Base-by-base conservation (phyloP, 2,888 invertebrate genomes). In the Calliscelio sp. region DNA sequence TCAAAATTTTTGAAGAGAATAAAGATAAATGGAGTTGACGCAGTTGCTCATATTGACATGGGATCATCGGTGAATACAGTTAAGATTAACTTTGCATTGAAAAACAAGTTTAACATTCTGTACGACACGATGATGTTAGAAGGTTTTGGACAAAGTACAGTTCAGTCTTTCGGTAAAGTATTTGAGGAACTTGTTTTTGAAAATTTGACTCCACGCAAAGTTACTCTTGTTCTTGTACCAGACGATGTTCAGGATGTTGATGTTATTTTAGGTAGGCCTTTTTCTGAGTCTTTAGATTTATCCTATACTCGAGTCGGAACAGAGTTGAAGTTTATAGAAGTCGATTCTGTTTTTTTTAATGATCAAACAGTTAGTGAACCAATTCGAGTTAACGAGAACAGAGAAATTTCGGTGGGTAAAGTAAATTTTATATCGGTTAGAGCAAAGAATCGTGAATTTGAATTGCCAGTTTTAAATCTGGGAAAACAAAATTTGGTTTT, bases 261-360 rank as follows among this genome's bases (percentile, higher is more conserved):
- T 14, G 57, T 75, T 14, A 70, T 81, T 44, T 35, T 75, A 4
- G 81, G 75, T 14, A 22, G 75, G 14, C 74, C 68, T 0, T 81
- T 81, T 20, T 53, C 81, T 8, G 75, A 68, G 49, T 38, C 74
- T 0, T n/a, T n/a, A 6, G 63, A 75, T 24, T 3, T 77, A n/a
- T 44, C 20, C 1, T 66, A 81, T 22, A 28, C 35, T n/a, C 70
- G 75, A 14, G 22, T 65, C 0, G 68, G 75, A 7, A 8, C 41
- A 10, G 71, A 79, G n/a, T 46, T 71, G 11, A 41, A 16, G 35
- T 70, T 70, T 28, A 7, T 14, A n/a, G 22, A 63, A 44, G 14
- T 44, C 10, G 25, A 41, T 16, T 14, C 59, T 3, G 14, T 3
- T 38, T 25, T 59, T 6, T 44, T 44, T 44, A 3, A 16, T 4